Conservation (phyloP, 1,140 invertebrate species). For the Globodera ellingtonae region DNA sequence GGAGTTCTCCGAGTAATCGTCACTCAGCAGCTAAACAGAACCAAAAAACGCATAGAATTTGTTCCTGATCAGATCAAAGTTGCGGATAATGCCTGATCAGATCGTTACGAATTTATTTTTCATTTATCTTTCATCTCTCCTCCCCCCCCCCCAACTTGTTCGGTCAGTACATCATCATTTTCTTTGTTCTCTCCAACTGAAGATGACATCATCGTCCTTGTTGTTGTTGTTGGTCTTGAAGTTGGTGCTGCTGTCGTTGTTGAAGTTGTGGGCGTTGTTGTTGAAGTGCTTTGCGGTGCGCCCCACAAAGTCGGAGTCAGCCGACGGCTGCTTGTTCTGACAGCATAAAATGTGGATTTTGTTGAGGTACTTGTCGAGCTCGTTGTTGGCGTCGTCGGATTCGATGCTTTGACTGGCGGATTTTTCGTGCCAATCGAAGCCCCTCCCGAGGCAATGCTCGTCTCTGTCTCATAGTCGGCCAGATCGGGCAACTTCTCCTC, state of each 20-base stretch:
- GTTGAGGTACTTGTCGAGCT: background rate
- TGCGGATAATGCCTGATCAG: background rate
- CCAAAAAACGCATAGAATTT: background rate
- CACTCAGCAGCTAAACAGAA: slow-evolving; percentile 39
- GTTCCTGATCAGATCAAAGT: background rate
- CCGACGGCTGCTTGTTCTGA: slow-evolving; percentile 24
- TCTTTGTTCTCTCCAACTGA: slow-evolving; percentile 1
- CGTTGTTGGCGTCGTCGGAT: slow-evolving; percentile 1
- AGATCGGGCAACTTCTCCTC: slow-evolving; percentile 36
- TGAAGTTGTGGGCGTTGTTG: background rate
- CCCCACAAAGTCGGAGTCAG: background rate
- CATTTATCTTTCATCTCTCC: background rate
- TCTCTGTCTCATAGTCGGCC: slow-evolving; percentile 32
- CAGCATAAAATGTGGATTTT: slow-evolving; percentile 2
- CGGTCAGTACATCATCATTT: slow-evolving; percentile 34
- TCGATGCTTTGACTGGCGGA: background rate
- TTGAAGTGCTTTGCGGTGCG: background rate
- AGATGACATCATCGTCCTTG: background rate
- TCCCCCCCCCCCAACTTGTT: slow-evolving; percentile 23
- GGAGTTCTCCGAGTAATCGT: slow-evolving; percentile 55
- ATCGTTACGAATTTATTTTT: slow-evolving; percentile 35
- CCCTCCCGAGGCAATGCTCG: background rate
- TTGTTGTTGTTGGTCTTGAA: background rate
- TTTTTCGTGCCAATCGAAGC: background rate
- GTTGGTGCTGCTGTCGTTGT: no score